Conservation (phyloP, 2,888 invertebrate genomes). For the Acleris cristana region DNA sequence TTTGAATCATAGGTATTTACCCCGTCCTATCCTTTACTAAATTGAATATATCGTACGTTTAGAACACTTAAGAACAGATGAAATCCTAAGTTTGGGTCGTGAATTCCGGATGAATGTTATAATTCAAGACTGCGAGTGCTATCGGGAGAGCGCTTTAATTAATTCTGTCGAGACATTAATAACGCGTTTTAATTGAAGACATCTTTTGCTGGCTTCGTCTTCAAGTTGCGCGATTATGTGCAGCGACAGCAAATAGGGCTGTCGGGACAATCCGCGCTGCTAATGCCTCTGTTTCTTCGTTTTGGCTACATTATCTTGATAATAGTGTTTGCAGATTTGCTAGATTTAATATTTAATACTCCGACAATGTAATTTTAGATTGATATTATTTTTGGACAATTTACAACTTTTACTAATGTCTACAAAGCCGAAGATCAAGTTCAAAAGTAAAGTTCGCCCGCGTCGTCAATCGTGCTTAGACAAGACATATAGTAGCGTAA, state of each 20-base stretch:
- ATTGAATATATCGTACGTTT: background rate
- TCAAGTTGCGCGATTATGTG: conserved; percentile 55
- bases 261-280: conserved; percentile 22
- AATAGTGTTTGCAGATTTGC: background rate
- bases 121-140: conserved; percentile 57
- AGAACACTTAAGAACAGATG: conserved; percentile 11
- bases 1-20: background rate
- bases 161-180: conserved; percentile 63
- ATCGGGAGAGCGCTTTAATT: conserved; percentile 57
- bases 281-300: conserved; percentile 10
- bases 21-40: background rate
- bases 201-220: conserved; percentile 56
- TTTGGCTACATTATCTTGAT: conserved; percentile 7
- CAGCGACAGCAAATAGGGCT: conserved; percentile 31
- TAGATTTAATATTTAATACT: background rate
- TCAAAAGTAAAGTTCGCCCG: conserved; percentile 8
- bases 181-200: conserved; percentile 58
- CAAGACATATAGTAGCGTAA: conserved; percentile 25
- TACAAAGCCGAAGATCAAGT: background rate
- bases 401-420: background rate
- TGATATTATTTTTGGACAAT: background rate
- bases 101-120: conserved; percentile 49
- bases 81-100: conserved; percentile 40
- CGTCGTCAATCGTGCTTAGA: conserved; percentile 30
- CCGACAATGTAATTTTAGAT: background rate